Evolutionary conservation across 2,888 invertebrate genomes (phyloP).

Genomic region (Trachelus stipa): DNA sequence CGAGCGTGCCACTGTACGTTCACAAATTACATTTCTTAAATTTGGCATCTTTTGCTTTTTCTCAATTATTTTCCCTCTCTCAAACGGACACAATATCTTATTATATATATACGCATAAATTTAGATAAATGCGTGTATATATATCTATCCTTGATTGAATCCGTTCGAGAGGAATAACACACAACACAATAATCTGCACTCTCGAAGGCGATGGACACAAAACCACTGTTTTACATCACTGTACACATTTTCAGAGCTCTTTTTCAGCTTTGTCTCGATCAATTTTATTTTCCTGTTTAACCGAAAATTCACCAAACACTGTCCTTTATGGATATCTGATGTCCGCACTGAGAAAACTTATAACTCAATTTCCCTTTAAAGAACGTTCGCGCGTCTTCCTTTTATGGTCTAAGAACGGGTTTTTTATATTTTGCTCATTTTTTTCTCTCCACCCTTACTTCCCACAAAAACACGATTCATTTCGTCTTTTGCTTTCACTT

Average conservation of each 20-base stretch:
- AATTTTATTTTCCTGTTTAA: slow-evolving; percentile 27
- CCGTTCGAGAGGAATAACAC: slow-evolving; percentile 9
- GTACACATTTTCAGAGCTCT: slow-evolving; percentile 53
- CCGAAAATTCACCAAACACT: slow-evolving; percentile 49
- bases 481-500: background rate
- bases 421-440: slow-evolving; percentile 12
- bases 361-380: background rate
- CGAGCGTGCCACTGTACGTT: slow-evolving; percentile 32
- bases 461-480: background rate
- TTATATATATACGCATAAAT: background rate
- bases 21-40: slow-evolving; percentile 6
- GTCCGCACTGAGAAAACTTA: slow-evolving; percentile 13
- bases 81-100: slow-evolving; percentile 3
- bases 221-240: slow-evolving; percentile 64
- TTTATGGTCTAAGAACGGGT: slow-evolving; percentile 4
- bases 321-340: slow-evolving; percentile 34
- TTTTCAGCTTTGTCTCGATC: slow-evolving; percentile 12
- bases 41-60: slow-evolving; percentile 6
- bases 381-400: background rate
- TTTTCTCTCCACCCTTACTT: slow-evolving; percentile 8
- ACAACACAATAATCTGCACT: slow-evolving; percentile 30
- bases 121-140: background rate
- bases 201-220: slow-evolving; percentile 50
- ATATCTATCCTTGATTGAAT: background rate
- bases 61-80: slow-evolving; percentile 10